Percentiles rank a stretch among this genome's conserved stretches.
phyloP scores from a whole-genome alignment of 2,797 vertebrate genomes.

The Crocodylus rhombifer region DNA sequence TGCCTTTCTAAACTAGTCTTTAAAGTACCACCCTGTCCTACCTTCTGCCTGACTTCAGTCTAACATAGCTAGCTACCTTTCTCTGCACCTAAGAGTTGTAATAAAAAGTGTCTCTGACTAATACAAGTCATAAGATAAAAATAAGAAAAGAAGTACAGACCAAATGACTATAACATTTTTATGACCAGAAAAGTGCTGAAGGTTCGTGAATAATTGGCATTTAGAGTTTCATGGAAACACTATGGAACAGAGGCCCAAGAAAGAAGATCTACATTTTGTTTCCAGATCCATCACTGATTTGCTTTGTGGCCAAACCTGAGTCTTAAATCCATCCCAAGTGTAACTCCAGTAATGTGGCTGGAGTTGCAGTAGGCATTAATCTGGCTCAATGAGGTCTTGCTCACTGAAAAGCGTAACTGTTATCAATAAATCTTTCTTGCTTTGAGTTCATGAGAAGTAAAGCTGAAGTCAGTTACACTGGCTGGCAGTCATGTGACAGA shows the following conservation, averaged over 20 bases:
- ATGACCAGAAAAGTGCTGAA: not conserved
- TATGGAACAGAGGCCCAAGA: not conserved
- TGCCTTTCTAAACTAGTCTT: too few species aligned
- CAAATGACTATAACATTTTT: not conserved
- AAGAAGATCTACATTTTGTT: not conserved
- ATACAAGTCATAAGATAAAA: not conserved
- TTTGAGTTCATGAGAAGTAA: not conserved
- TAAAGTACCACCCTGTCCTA: too few species aligned
- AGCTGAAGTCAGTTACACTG: not conserved
- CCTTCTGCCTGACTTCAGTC: too few species aligned
- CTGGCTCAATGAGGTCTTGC: not conserved
- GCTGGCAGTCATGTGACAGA: too few species aligned
- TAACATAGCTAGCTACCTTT: too few species aligned
- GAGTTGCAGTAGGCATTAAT: not conserved
- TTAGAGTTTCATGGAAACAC: not conserved
- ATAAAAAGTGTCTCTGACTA: not conserved
- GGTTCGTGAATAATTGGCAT: not conserved
- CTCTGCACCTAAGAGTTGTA: not conserved
- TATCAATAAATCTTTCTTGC: not conserved
- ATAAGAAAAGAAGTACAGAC: not conserved
- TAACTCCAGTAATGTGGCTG: fast-evolving
- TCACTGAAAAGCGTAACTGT: not conserved
- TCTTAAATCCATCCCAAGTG: not conserved
- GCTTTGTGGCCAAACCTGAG: not conserved
- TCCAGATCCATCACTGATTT: not conserved